These are phyloP conservation scores for Lycaena phlaeas DNA, from an alignment of 2,888 invertebrate species.

Conservation along the genomic window DNA sequence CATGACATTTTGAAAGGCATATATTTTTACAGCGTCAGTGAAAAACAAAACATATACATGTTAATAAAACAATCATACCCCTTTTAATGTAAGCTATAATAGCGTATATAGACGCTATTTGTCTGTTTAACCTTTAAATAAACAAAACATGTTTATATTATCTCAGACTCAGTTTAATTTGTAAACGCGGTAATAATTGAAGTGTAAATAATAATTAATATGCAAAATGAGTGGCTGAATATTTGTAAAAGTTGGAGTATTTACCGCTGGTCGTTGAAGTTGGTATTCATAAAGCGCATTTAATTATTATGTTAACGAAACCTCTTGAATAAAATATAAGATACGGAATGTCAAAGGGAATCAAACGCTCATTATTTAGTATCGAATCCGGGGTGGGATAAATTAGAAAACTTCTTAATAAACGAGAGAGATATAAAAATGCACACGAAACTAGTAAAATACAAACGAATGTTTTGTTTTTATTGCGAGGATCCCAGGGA, in stretches of 20 bases:
- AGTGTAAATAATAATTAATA: constrained; percentile 37
- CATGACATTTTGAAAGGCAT: too few relatives aligned
- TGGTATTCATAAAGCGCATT: constrained; percentile 69
- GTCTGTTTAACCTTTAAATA: too few relatives aligned
- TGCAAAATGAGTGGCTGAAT: constrained; percentile 60
- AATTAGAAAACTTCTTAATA: constrained; percentile 32
- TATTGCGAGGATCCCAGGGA: constrained; percentile 55
- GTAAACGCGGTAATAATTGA: too few relatives aligned
- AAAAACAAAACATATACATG: too few relatives aligned
- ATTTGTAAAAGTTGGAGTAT: constrained; percentile 59
- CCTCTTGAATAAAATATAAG: constrained; percentile 69
- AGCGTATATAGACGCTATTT: too few relatives aligned
- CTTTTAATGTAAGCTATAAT: too few relatives aligned
- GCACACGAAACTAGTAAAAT: constrained; percentile 56
- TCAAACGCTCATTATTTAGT: constrained; percentile 47
- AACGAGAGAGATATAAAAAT: constrained; percentile 30
- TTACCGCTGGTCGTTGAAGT: constrained; percentile 55
- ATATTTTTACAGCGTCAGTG: too few relatives aligned
- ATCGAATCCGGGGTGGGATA: constrained; percentile 23
- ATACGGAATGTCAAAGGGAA: constrained; percentile 57
- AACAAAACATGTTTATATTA: too few relatives aligned
- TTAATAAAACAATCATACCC: too few relatives aligned
- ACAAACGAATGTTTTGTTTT: constrained; percentile 67
- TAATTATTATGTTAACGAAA: constrained; percentile 72
- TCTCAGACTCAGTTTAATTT: too few relatives aligned